Evolutionary conservation across 1,140 invertebrate genomes (phyloP), one percentile per base, ranked within the genome.

Genomic region (Drosophila parabipectinata): DNA sequence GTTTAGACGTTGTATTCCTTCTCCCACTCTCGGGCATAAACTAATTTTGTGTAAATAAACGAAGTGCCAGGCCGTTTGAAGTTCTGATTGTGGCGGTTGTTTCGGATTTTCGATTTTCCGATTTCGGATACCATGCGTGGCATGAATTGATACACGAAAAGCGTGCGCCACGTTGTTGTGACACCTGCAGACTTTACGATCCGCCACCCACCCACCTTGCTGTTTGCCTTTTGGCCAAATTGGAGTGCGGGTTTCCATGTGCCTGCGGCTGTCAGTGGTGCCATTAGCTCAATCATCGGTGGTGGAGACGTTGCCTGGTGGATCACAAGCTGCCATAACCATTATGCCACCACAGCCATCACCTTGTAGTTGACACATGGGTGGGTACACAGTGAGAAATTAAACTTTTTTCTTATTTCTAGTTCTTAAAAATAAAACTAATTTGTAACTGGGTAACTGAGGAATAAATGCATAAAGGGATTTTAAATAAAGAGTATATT

Each of bases 41-140:
- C 78, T 87, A 82, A 78, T 79, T 82, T 88, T 72, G 59, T 82
- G 74, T 74, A 88, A 88, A 87, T 88, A 88, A 88, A 88, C 81
- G 64, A 62, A 59, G 47, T 55, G 68, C 60, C 39, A 62, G 52
- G n/a, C 14, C 79, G 58, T 87, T 87, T 87, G 83, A 87, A 88
- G 83, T 82, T 88, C 58, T 61, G 62, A 57, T 69, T 41, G 30
- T 44, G 55, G 47, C 39, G 66, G 80, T 37, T 37, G 59, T 68
- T 66, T 76, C 77, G 79, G 72, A 30, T 67, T 68, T 50, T 14
- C 30, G 9, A 21, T 37, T 53, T 37, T 37, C 34, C 3, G 14
- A 2, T 50, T 10, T 50, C 15, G 14, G 45, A 21, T 10, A 24
- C 64, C 24, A 41, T 15, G 18, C 39, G 30, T 44, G 41, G 44